Conservation (phyloP, 2,888 invertebrate species). For the Ecliptopera silaceata region DNA sequence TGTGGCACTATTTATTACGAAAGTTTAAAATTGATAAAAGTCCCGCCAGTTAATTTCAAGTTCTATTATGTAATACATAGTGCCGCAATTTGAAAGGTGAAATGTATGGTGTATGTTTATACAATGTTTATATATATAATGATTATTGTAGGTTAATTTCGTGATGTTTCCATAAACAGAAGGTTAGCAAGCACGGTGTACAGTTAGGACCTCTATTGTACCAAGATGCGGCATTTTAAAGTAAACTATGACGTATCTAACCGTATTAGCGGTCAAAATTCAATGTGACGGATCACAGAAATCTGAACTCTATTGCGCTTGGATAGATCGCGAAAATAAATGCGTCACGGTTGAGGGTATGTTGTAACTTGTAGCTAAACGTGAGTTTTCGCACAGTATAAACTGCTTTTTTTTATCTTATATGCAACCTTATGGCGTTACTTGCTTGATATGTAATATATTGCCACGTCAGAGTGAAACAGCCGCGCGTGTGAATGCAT, state of each 20-base stretch:
- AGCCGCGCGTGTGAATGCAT: constrained; percentile 20
- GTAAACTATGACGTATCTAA: constrained; percentile 7
- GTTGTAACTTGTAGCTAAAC: constrained; percentile 26
- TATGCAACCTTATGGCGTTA: constrained; percentile 23
- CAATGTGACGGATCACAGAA: background rate
- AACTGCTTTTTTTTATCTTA: constrained; percentile 17
- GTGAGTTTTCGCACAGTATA: constrained; percentile 32
- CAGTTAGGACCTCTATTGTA: constrained; percentile 32
- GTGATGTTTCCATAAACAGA: constrained; percentile 67
- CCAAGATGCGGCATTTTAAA: constrained; percentile 17
- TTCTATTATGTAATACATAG: constrained; percentile 9
- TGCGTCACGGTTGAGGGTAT: constrained; percentile 24
- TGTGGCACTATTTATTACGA: constrained; percentile 18
- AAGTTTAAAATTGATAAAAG: background rate
- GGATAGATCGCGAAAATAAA: constrained; percentile 19
- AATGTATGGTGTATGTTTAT: constrained; percentile 77
- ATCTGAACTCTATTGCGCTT: constrained; percentile 13
- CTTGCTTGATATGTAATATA: constrained; percentile 19
- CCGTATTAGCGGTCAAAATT: constrained; percentile 1
- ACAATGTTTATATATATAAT: constrained; percentile 77
- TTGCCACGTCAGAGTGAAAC: constrained; percentile 15
- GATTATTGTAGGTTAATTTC: constrained; percentile 80
- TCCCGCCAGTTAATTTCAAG: constrained; percentile 16
- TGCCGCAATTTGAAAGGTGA: constrained; percentile 44
- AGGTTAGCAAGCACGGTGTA: constrained; percentile 26